Base-by-base conservation (phyloP, 2,888 invertebrate species). In the Steinernema carpocapsae region DNA sequence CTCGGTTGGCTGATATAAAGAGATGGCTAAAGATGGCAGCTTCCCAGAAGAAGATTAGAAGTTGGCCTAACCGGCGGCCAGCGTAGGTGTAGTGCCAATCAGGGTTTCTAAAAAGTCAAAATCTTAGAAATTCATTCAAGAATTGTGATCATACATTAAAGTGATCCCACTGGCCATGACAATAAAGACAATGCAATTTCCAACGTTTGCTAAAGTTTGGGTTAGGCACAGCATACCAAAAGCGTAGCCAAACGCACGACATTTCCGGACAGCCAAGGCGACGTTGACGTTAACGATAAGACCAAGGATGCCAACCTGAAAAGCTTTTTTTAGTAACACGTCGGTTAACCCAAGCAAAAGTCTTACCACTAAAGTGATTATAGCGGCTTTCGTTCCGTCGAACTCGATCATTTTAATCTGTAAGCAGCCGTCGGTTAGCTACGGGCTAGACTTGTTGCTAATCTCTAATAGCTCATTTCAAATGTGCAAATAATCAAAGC, bases 191-290 rank as follows among this genome's bases (percentile, higher is more conserved):
- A 6, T n/a, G 48, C 48, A 10, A 17, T 48, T 48, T 48, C 48
- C 48, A 10, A 48, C 19, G 48, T 48, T 48, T 10, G 48, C 17
- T 4, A 48, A 4, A 3, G 48, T 48, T 17, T 48, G 48, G n/a
- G 48, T n/a, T 4, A 48, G n/a, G 48, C 48, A 48, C 17, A 48
- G 48, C 48, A 19, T 48, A n/a, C 48, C 48, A 48, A 48, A 48
- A 48, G 48, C 48, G n/a, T 48, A 48, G 17, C 48, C 48, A 48
- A 48, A 48, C 17, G 17, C 3, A 3, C 48, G 48, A 48, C 48
- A 48, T 19, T 48, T 48, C 48, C n/a, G 17, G n/a, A 48, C 48
- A 48, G 48, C 48, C 6, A 6, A 48, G 7, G 48, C 48, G 48
- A 48, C 48, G 4, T 6, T 17, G 48, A 48, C 48, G 48, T 48